Evolutionary conservation across 2,113 vertebrate species (phyloP).

Genomic region (Tenrec ecaudatus): DNA sequence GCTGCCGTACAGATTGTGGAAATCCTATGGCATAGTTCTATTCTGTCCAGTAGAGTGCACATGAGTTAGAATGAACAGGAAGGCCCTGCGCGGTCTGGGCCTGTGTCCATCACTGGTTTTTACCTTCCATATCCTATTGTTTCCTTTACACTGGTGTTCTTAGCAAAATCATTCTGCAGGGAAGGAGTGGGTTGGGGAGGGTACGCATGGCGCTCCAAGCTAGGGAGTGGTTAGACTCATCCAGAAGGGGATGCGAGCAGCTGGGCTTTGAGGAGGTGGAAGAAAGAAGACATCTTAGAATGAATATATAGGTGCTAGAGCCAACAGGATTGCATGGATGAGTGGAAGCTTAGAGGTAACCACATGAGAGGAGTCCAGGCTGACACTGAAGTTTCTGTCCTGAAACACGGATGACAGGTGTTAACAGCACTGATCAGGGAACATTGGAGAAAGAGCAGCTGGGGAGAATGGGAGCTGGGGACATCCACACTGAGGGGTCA

Average conservation of each 20-base stretch:
- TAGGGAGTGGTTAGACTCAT: background rate
- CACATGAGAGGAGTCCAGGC: background rate
- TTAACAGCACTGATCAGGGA: background rate
- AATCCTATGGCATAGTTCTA: background rate
- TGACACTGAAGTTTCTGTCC: background rate
- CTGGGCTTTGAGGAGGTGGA: background rate
- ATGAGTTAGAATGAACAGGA: background rate
- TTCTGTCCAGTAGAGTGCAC: background rate
- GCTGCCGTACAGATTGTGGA: background rate
- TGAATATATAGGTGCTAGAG: background rate
- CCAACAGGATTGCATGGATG: background rate
- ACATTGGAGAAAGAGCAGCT: background rate
- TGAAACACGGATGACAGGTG: background rate
- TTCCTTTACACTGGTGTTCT: no score
- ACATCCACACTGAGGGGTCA: background rate
- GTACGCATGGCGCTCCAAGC: background rate
- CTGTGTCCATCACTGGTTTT: no score
- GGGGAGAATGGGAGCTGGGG: background rate
- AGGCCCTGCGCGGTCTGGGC: no score
- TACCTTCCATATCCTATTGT: no score
- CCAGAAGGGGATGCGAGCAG: background rate
- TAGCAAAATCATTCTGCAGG: background rate
- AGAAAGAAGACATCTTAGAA: background rate
- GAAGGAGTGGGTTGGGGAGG: background rate
- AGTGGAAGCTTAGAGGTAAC: background rate